Evolutionary conservation across 2,888 invertebrate genomes (phyloP).

Genomic region (Ophion slaviceki): DNA sequence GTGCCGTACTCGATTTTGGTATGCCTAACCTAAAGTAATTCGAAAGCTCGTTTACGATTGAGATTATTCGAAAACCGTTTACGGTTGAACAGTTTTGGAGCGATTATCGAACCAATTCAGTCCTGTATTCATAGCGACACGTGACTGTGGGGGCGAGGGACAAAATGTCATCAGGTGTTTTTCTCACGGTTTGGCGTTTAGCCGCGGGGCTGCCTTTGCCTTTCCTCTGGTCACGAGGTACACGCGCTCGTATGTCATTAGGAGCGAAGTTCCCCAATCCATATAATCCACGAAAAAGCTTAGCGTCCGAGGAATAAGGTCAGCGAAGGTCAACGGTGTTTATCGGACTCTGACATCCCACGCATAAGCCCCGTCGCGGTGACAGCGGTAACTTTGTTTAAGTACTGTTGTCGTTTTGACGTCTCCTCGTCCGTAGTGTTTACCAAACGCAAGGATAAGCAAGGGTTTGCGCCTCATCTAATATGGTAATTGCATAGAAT

Average conservation of each 20-base stretch:
- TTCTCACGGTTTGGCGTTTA: slow-evolving; percentile 14
- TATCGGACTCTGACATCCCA: background rate
- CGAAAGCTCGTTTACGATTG: too few relatives aligned
- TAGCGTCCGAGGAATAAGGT: slow-evolving; percentile 6
- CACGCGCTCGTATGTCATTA: slow-evolving; percentile 6
- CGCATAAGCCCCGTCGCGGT: background rate
- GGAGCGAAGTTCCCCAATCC: background rate
- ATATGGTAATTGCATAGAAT: background rate
- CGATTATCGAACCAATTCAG: background rate
- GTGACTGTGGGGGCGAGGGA: background rate
- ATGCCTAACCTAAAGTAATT: too few relatives aligned
- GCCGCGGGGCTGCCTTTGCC: background rate
- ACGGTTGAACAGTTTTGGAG: too few relatives aligned
- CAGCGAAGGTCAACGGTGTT: slow-evolving; percentile 30
- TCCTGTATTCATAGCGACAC: background rate
- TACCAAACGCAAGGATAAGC: background rate
- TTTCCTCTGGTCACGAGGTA: background rate
- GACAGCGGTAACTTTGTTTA: slow-evolving; percentile 19
- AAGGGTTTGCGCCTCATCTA: slow-evolving; percentile 23
- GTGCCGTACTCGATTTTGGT: too few relatives aligned
- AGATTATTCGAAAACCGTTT: too few relatives aligned
- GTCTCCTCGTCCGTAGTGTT: slow-evolving; percentile 3
- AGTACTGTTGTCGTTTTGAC: slow-evolving; percentile 12
- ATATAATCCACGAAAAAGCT: slow-evolving; percentile 19
- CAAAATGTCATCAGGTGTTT: slow-evolving; percentile 1